Evolutionary conservation across 2,113 vertebrate species (phyloP).

Genomic region (Cnemophilus loriae): DNA sequence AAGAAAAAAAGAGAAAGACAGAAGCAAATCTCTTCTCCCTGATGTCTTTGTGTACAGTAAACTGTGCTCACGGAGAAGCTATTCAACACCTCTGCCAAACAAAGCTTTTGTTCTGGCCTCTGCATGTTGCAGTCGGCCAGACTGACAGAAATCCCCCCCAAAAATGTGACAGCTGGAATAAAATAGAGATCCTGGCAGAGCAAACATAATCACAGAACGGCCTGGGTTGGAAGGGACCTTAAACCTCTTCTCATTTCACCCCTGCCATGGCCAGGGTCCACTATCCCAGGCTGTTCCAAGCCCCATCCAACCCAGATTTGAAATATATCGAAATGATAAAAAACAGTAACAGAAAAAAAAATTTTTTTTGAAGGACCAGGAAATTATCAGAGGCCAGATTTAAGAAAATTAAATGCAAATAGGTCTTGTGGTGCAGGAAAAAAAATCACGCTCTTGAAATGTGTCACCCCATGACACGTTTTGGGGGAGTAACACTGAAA

Average conservation of each 20-base stretch:
- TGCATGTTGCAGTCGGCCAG: neutral
- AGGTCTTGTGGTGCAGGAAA: neutral
- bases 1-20: neutral
- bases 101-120: neutral
- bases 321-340: neutral
- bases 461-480: neutral
- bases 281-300: neutral
- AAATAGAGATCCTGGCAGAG: neutral
- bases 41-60: neutral
- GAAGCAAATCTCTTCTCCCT: neutral
- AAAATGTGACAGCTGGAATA: neutral
- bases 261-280: neutral
- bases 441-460: neutral
- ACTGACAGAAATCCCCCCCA: rapidly evolving
- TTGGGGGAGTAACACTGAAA: neutral
- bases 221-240: neutral
- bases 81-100: neutral
- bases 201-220: neutral
- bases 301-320: neutral
- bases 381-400: neutral
- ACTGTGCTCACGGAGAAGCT: rapidly evolving
- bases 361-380: too few relatives aligned
- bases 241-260: neutral
- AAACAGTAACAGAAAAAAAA: neutral
- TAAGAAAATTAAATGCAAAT: neutral